A percentile compares a stretch with the other conserved stretches of the same genome.
phyloP scores from a whole-genome alignment of 1,140 invertebrate genomes.

The Sinella curviseta region DNA sequence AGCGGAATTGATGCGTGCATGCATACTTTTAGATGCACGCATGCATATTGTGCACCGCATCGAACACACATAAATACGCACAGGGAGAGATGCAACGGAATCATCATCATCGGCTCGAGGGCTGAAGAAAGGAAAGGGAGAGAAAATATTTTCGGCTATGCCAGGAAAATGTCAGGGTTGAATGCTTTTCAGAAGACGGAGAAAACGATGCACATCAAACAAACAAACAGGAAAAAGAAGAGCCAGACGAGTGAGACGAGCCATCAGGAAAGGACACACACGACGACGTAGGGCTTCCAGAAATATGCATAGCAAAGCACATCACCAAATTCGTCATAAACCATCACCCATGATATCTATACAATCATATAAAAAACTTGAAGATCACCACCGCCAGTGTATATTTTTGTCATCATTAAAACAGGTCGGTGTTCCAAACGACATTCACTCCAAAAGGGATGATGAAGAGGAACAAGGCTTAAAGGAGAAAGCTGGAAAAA shows the following conservation, averaged over 20 bases:
- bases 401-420: neutral
- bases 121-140: neutral
- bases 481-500: neutral
- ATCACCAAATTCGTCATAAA: no score
- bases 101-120: neutral
- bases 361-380: neutral
- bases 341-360: no score
- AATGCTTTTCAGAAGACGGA: neutral
- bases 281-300: no score
- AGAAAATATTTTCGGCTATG: constrained; percentile 1
- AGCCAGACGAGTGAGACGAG: neutral
- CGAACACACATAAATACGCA: neutral
- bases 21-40: neutral
- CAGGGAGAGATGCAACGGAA: neutral
- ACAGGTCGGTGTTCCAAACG: neutral
- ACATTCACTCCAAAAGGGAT: neutral
- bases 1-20: neutral
- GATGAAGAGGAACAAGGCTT: neutral
- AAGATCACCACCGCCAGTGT: neutral
- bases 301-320: no score
- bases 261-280: neutral
- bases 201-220: neutral
- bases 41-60: neutral
- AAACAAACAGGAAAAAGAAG: neutral
- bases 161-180: constrained; percentile 14